A percentile compares a stretch with the other conserved stretches of the same genome.
phyloP scores from a whole-genome alignment of 1,140 invertebrate genomes.

The Dreissena polymorpha region DNA sequence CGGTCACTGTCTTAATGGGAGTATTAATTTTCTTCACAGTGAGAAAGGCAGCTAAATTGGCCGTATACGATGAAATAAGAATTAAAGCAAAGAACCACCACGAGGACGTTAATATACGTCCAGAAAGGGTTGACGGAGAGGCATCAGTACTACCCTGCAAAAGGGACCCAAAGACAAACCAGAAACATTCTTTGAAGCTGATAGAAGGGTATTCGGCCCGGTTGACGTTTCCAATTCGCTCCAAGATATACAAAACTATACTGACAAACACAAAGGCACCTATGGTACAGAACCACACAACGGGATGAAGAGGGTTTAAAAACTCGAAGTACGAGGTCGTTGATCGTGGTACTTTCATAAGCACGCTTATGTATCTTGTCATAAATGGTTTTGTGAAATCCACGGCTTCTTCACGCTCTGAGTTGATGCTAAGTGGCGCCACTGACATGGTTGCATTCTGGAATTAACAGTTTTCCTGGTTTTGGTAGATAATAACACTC shows the following conservation, averaged over 20 bases:
- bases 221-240: conserved; percentile 91
- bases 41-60: conserved; percentile 79
- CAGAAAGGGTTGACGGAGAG: conserved; percentile 73
- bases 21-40: conserved; percentile 79
- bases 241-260: conserved; percentile 92
- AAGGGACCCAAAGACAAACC: conserved; percentile 78
- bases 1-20: conserved; percentile 78
- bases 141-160: conserved; percentile 74
- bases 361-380: conserved; percentile 76
- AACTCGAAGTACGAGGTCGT: conserved; percentile 92
- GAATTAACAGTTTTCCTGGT: conserved; percentile 28
- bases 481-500: too few relatives aligned
- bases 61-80: conserved; percentile 79
- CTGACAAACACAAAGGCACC: conserved; percentile 87
- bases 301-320: conserved; percentile 96
- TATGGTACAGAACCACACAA: conserved; percentile 77
- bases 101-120: conserved; percentile 76
- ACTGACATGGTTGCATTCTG: conserved; percentile 78
- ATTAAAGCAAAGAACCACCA: conserved; percentile 80
- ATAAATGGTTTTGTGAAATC: conserved; percentile 79
- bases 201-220: conserved; percentile 64
- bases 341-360: conserved; percentile 72
- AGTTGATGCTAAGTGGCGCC: conserved; percentile 76
- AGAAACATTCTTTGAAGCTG: conserved; percentile 77
- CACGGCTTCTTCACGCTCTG: conserved; percentile 74